Evolutionary conservation across 2,113 vertebrate genomes (phyloP).

Genomic region (Cricetomys ansorgei): DNA sequence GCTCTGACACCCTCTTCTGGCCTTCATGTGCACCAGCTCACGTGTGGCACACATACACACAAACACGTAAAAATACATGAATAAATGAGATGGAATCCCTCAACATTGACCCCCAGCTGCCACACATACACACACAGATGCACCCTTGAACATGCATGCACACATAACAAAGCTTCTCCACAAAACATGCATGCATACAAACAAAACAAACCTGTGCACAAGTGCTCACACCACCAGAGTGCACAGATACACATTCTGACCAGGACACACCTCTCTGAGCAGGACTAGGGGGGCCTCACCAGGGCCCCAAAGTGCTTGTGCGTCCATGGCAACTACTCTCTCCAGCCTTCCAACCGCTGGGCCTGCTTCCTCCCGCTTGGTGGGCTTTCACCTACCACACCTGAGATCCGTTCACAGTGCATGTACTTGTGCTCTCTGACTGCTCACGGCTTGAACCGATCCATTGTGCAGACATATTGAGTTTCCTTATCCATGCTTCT

Average conservation of each 20-base stretch:
- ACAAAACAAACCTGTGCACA: neutral
- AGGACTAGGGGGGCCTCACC: neutral
- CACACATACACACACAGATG: neutral
- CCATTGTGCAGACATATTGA: neutral
- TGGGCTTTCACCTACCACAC: neutral
- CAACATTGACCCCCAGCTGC: too few species aligned
- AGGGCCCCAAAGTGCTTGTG: neutral
- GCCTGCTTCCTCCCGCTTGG: neutral
- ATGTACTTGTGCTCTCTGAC: accelerated
- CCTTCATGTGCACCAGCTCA: neutral
- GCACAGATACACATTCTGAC: neutral
- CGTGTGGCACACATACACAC: neutral
- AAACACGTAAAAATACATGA: too few species aligned
- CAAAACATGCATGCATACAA: neutral
- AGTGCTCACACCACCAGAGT: neutral
- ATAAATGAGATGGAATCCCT: neutral
- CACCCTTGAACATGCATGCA: neutral
- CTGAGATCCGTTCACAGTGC: neutral
- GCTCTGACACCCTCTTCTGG: neutral
- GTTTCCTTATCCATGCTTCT: neutral
- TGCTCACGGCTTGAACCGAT: too few species aligned
- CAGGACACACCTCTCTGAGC: neutral
- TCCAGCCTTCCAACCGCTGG: neutral
- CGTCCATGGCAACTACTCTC: accelerated
- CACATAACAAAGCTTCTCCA: neutral